Percentiles rank a stretch among this genome's conserved stretches.
Evolutionary conservation across 2,888 invertebrate genomes (phyloP).

Genomic region (Ormyrus labotus): DNA sequence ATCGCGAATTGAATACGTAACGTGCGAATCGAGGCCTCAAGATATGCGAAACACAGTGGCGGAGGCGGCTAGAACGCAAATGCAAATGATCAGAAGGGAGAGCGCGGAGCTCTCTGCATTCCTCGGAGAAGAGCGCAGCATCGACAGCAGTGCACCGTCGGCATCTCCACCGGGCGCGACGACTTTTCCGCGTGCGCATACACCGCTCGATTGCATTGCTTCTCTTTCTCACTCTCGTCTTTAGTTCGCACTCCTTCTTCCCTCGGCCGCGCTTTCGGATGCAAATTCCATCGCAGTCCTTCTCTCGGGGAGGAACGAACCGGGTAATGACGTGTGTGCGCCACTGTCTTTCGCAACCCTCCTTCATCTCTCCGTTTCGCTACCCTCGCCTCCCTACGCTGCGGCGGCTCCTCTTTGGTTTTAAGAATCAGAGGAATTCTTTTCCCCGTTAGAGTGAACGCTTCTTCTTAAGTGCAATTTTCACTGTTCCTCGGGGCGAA

Average conservation of each 20-base stretch:
- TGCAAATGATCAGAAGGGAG: too few relatives aligned
- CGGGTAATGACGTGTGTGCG: conserved; percentile 47
- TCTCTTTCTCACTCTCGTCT: conserved; percentile 18
- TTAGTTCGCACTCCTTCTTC: conserved; percentile 24
- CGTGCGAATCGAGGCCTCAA: too few relatives aligned
- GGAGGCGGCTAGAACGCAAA: too few relatives aligned
- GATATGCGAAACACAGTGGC: too few relatives aligned
- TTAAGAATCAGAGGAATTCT: too few relatives aligned
- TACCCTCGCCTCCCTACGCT: conserved; percentile 1
- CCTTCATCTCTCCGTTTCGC: background rate
- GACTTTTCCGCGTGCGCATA: conserved; percentile 11
- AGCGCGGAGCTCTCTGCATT: too few relatives aligned
- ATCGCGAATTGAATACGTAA: too few relatives aligned
- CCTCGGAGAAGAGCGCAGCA: too few relatives aligned
- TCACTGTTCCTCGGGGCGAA: too few relatives aligned
- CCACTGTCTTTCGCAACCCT: background rate
- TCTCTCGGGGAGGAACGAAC: conserved; percentile 16
- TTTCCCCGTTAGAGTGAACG: too few relatives aligned
- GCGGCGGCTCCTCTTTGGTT: too few relatives aligned
- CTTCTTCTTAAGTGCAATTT: too few relatives aligned
- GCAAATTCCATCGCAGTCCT: conserved; percentile 47
- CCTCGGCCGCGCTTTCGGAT: conserved; percentile 40
- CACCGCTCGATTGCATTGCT: background rate
- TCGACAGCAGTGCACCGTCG: background rate
- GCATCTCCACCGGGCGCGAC: background rate